Percentiles rank a stretch among this genome's conserved stretches.
phyloP scores from a whole-genome alignment of 2,797 vertebrate genomes.

The Hyperoplus lanceolatus region DNA sequence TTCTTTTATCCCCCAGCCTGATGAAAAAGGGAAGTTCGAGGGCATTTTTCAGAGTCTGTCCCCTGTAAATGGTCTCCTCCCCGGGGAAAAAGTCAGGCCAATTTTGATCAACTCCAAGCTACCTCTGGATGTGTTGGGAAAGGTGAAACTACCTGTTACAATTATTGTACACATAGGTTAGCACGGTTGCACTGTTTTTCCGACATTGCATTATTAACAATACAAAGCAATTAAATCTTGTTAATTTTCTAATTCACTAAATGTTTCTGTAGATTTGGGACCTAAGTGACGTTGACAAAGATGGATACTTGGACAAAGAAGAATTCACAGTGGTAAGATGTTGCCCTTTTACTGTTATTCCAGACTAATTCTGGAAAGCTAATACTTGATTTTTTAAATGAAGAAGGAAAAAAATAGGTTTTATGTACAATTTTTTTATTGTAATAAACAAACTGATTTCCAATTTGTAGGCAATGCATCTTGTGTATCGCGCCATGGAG shows the following conservation, averaged over 20 bases:
- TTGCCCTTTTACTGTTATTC: neutral
- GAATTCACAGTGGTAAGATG: conserved; percentile 95
- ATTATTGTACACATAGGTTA: neutral
- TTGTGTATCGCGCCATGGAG: conserved; percentile 96
- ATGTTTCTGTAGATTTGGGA: conserved; percentile 92
- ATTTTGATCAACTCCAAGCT: conserved; percentile 98
- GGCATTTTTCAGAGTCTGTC: conserved; percentile 97
- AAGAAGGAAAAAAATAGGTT: neutral
- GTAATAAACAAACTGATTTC: neutral
- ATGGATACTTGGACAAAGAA: conserved; percentile 95
- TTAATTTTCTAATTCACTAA: neutral
- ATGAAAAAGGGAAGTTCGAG: conserved; percentile 98
- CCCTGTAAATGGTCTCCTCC: conserved; percentile 93
- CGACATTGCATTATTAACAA: neutral
- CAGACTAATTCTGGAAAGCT: neutral
- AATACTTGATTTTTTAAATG: neutral
- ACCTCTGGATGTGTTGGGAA: conserved; percentile 95
- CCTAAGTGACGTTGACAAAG: conserved; percentile 96
- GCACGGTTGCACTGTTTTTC: neutral
- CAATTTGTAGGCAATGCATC: conserved; percentile 91
- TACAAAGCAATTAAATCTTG: neutral
- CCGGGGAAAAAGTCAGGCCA: conserved; percentile 97
- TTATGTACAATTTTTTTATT: neutral
- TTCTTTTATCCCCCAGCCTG: conserved; percentile 84
- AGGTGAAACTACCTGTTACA: conserved; percentile 84